A percentile compares a stretch with the other conserved stretches of the same genome.
phyloP scores from a whole-genome alignment of 2,888 invertebrate genomes.

The Eilema depressum region DNA sequence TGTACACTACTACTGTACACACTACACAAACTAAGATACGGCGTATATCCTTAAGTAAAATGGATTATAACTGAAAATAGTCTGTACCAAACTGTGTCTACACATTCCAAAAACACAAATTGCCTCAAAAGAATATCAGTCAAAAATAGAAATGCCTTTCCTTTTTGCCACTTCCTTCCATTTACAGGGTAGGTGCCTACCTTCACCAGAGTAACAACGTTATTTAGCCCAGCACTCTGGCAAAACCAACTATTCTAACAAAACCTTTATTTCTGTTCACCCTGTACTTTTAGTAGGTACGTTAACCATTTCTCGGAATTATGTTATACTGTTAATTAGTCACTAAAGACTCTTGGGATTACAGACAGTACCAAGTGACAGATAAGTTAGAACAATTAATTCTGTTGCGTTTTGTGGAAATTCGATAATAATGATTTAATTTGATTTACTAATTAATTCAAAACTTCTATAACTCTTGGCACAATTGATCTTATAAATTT shows the following conservation, averaged over 20 bases:
- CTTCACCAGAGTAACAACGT: background rate
- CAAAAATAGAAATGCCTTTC: background rate
- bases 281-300: background rate
- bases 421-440: background rate
- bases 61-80: too few relatives aligned
- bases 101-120: background rate
- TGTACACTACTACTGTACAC: too few relatives aligned
- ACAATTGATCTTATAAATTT: background rate
- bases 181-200: too few relatives aligned
- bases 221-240: background rate
- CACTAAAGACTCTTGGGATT: background rate
- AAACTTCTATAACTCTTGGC: background rate
- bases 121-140: background rate
- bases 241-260: background rate
- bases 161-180: background rate
- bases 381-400: background rate
- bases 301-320: background rate
- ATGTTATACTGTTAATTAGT: slow-evolving; percentile 2
- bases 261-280: background rate
- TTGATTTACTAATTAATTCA: background rate
- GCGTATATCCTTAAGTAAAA: too few relatives aligned
- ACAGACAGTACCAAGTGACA: background rate
- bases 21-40: too few relatives aligned
- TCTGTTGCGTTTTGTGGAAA: slow-evolving; percentile 3
- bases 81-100: background rate